phyloP scores from a whole-genome alignment of 2,113 vertebrate species.

The Myanophis thanlyinensis region DNA sequence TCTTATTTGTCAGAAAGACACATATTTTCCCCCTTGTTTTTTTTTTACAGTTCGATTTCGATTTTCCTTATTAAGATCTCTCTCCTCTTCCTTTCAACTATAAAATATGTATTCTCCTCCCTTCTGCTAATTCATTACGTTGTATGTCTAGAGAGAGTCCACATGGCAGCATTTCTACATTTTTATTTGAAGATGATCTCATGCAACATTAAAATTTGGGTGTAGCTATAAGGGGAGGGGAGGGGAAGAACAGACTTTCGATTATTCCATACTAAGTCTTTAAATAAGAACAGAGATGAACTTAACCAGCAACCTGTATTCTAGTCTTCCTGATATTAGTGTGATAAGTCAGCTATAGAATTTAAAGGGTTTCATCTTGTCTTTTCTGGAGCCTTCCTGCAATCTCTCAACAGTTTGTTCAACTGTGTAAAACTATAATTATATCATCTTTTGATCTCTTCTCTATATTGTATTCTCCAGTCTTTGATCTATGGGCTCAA shows the following conservation, averaged over 20 bases:
- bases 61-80: not conserved
- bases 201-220: not conserved
- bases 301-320: not conserved
- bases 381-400: not conserved
- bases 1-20: not conserved
- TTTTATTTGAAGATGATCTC: conserved; percentile 13
- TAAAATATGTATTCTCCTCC: not conserved
- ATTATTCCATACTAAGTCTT: not conserved
- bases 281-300: not conserved
- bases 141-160: not conserved
- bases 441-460: not conserved
- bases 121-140: not conserved
- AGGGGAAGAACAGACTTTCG: not conserved
- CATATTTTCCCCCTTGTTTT: not conserved
- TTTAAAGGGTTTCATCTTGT: not conserved
- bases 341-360: not conserved
- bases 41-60: not conserved
- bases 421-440: not conserved
- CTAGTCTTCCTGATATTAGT: not conserved
- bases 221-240: not conserved
- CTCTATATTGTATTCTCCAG: not conserved
- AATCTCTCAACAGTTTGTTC: not conserved
- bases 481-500: not conserved
- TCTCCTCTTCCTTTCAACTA: not conserved
- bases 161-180: not conserved